Evolutionary conservation across 2,797 vertebrate species (phyloP).

Genomic region (Monodelphis domestica): DNA sequence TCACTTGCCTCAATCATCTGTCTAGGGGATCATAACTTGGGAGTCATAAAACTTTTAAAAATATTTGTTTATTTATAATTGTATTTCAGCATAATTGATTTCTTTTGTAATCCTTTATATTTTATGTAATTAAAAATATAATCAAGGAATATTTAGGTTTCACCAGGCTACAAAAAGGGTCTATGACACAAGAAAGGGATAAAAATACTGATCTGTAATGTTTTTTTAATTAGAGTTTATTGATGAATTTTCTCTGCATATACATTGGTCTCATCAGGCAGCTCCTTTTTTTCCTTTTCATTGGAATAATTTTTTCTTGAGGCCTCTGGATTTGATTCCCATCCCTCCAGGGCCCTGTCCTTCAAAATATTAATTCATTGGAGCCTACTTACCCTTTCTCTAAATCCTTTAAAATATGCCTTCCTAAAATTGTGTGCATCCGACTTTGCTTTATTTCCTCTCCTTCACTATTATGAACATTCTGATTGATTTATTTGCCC

Average conservation of each 20-base stretch:
- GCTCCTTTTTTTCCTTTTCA: neutral
- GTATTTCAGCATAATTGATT: neutral
- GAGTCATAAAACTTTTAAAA: neutral
- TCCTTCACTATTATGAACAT: neutral
- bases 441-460: neutral
- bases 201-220: neutral
- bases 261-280: neutral
- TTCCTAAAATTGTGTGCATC: neutral
- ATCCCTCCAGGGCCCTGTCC: neutral
- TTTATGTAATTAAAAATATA: neutral
- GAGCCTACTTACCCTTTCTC: neutral
- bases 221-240: neutral
- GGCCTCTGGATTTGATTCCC: neutral
- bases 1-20: neutral
- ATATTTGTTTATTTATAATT: neutral
- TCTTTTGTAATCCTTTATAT: neutral
- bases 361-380: neutral
- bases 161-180: neutral
- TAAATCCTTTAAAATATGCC: neutral
- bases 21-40: neutral
- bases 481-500: neutral
- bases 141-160: neutral
- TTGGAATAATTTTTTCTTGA: neutral
- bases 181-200: neutral
- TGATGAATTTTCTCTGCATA: neutral